Conservation (phyloP, 2,888 invertebrate species). For the Lymantria dispar region DNA sequence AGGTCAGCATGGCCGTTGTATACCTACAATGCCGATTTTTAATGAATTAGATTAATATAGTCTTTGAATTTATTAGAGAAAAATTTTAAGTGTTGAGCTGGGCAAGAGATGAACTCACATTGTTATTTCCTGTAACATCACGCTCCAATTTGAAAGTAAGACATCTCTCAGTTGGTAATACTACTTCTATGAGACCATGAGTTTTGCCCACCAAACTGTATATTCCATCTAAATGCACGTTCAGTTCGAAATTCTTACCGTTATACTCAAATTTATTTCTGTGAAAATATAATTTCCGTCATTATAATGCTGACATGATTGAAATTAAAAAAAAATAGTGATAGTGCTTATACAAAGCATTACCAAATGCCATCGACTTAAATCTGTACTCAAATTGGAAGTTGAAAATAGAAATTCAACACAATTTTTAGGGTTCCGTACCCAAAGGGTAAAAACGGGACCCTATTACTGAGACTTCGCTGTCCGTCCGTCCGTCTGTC, state of each 20-base stretch:
- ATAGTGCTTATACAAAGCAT: too few relatives aligned
- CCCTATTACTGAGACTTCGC: too few relatives aligned
- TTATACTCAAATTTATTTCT: constrained; percentile 74
- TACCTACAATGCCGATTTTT: constrained; percentile 32
- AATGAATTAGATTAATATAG: neutral
- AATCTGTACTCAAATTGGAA: too few relatives aligned
- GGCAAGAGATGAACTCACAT: constrained; percentile 42
- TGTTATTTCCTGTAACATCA: constrained; percentile 44
- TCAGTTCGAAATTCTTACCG: constrained; percentile 65
- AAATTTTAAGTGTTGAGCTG: neutral
- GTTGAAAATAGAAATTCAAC: too few relatives aligned
- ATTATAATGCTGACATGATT: too few relatives aligned
- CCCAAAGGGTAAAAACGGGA: too few relatives aligned
- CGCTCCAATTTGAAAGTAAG: constrained; percentile 63
- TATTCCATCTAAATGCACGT: constrained; percentile 50
- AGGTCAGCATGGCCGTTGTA: constrained; percentile 56
- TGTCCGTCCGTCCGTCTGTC: too few relatives aligned
- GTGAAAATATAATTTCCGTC: neutral
- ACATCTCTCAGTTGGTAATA: constrained; percentile 68
- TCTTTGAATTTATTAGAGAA: too few relatives aligned
- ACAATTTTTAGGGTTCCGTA: too few relatives aligned
- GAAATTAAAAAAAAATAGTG: too few relatives aligned
- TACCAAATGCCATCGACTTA: too few relatives aligned
- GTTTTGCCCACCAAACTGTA: constrained; percentile 46
- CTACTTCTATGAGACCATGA: constrained; percentile 57